Evolutionary conservation across 1,140 invertebrate genomes (phyloP).

Genomic region (Drosophila dunni): DNA sequence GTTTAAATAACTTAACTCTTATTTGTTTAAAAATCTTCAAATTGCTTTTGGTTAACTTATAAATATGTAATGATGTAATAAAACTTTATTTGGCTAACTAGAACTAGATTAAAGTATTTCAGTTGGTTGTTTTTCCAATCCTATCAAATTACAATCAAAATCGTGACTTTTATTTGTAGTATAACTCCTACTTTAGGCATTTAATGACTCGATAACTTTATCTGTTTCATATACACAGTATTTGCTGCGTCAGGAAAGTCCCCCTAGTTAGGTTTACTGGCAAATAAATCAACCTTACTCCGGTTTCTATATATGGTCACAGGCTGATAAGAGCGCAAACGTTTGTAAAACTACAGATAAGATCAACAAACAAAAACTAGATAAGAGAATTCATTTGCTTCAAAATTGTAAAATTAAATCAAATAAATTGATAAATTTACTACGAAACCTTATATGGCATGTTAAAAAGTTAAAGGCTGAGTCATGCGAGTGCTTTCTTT

Average conservation of each 20-base stretch:
- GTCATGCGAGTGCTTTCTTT: constrained; percentile 28
- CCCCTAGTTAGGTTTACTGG: neutral
- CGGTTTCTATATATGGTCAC: neutral
- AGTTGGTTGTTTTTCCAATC: too few relatives aligned
- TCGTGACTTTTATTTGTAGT: too few relatives aligned
- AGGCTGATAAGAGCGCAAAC: constrained; percentile 1
- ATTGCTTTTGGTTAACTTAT: too few relatives aligned
- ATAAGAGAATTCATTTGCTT: constrained; percentile 1
- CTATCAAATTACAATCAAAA: too few relatives aligned
- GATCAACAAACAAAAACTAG: neutral
- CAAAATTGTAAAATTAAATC: neutral
- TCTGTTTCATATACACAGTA: neutral
- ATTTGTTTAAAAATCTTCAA: too few relatives aligned
- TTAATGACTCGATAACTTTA: neutral
- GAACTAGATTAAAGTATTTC: too few relatives aligned
- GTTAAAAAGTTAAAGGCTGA: constrained; percentile 22
- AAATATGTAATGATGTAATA: too few relatives aligned
- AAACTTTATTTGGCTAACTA: too few relatives aligned
- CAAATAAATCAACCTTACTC: neutral
- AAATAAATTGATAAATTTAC: constrained; percentile 9
- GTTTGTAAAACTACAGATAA: neutral
- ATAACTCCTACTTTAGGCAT: neutral
- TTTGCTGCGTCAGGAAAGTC: neutral
- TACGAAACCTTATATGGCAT: constrained; percentile 23
- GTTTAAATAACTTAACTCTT: too few relatives aligned